phyloP scores from a whole-genome alignment of 2,888 invertebrate genomes.

The Lucinisca nassula region DNA sequence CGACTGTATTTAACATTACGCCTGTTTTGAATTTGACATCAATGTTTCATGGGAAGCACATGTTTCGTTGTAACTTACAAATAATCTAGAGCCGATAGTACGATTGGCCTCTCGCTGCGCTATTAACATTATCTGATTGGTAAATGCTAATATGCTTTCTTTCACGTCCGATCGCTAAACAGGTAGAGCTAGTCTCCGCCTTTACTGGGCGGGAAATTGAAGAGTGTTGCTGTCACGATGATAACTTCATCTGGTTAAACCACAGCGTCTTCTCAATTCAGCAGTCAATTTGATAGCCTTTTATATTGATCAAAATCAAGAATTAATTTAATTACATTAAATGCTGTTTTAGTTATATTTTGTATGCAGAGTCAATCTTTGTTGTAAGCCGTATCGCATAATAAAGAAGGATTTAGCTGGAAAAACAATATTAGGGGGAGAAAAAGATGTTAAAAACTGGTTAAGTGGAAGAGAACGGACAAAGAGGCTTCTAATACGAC shows the following conservation, averaged over 20 bases:
- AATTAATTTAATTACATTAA: conserved; percentile 74
- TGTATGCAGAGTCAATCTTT: conserved; percentile 67
- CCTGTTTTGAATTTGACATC: conserved; percentile 66
- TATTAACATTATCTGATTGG: conserved; percentile 55
- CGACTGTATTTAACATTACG: conserved; percentile 60
- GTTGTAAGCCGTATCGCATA: conserved; percentile 62
- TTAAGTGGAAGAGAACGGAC: conserved; percentile 67
- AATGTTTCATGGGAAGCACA: conserved; percentile 58
- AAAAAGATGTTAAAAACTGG: conserved; percentile 52
- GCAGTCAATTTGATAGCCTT: conserved; percentile 2
- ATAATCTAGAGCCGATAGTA: conserved; percentile 47
- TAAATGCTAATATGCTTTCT: conserved; percentile 32
- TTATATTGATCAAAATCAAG: neutral
- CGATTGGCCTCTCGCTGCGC: conserved; percentile 55
- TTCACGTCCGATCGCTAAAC: conserved; percentile 42
- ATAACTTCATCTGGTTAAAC: neutral
- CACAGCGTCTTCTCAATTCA: neutral
- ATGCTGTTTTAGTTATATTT: conserved; percentile 72
- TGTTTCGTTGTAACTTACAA: conserved; percentile 58
- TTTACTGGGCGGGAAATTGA: conserved; percentile 24
- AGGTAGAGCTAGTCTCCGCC: conserved; percentile 42
- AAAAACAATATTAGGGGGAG: conserved; percentile 64
- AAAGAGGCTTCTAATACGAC: conserved; percentile 56
- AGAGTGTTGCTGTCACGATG: neutral
- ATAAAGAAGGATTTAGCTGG: conserved; percentile 68